Base-by-base conservation (phyloP, 64 coral and sea anemone species). In the Acropora tenuis region DNA sequence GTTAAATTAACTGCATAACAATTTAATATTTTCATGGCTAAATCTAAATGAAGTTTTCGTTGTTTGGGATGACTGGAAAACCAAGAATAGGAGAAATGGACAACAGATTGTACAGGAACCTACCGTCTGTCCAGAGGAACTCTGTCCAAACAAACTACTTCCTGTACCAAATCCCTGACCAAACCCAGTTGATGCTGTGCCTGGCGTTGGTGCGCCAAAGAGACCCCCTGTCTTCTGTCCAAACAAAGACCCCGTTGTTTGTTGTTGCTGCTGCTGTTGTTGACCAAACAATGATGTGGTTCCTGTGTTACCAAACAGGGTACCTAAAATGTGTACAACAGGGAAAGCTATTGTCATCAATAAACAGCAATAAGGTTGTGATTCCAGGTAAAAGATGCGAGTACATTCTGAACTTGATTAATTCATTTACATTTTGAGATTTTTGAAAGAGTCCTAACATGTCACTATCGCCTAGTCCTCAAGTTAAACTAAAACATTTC, bases 221-320 rank as follows among this genome's bases (percentile, higher is more conserved):
- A 91, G n/a, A 0, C 94, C 88, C 10, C 91, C 94, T 59, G 94
- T 9, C 9, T 75, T 60, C 76, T 96, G 94, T 80, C 90, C 91
- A 96, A 96, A 96, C n/a, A 93, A 44, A 61, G 72, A 43, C 50
- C 53, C 66, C 0, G 84, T 77, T 63, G 87, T 77, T 48, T 85
- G 80, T 17, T 80, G 78, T 57, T 83, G 82, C n/a, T 81, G 79
- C 9, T 85, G 82, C n/a, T 81, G 79, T 81, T 84, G 80, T 47
- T 85, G 82, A 17, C 6, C 61, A 85, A 85, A 85, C 8, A 85
- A 63, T 18, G 44, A n/a, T 49, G 82, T 0, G 2, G 44, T 85
- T 1, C 1, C 7, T 3, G 82, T 48, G 44, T 2, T 30, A 69
- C 82, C 65, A 72, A 85, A 85, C 43, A 85, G 18, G 18, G 43